Base-by-base conservation (phyloP, 1,140 invertebrate species). In the Temnothorax curvispinosus region DNA sequence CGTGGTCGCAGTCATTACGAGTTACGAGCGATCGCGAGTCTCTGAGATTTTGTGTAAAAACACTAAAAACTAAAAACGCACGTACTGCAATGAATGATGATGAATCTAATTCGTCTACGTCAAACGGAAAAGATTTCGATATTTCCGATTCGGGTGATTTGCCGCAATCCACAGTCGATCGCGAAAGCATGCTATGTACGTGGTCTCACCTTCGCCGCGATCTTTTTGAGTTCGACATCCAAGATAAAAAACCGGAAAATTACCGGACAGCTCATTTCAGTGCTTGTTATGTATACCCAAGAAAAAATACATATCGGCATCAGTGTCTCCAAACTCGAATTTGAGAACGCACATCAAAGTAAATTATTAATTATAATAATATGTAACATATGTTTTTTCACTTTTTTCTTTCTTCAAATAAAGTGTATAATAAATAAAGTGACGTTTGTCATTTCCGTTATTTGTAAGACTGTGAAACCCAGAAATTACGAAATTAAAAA, bases 311-410 rank as follows among this genome's bases (percentile, higher is more conserved):
- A 65, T 41, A 65, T 65, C 62, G 15, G 62, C 62, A 35, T 65
- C 62, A 41, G 7, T 65, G 62, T 65, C 62, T 65, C 41, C 62
- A 65, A 65, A 65, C 62, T 65, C 62, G 35, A 65, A 65, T 65
- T 65, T 65, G 35, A 65, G 15, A 65, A 65, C 35, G 62, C 62
- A 65, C 35, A 65, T 65, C 35, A 65, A 65, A 35, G 62, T 65
- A 41, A 38, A 35, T 65, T 65, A 62, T 32, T 44, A 67, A 67
- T 27, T 52, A 52, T 52, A 52, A 52, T 52, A 56, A 56, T 27
- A 27, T 27, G 27, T 27, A 27, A 27, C 0, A 0, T 27, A 27
- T 27, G 27, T 27, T 27, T 0, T 27, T 27, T 27, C 27, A 27
- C 27, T 27, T 27, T 27, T 27, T 27, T 27, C 27, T 21, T 21